Evolutionary conservation across 2,888 invertebrate species (phyloP).

Genomic region (Oscheius sp.): DNA sequence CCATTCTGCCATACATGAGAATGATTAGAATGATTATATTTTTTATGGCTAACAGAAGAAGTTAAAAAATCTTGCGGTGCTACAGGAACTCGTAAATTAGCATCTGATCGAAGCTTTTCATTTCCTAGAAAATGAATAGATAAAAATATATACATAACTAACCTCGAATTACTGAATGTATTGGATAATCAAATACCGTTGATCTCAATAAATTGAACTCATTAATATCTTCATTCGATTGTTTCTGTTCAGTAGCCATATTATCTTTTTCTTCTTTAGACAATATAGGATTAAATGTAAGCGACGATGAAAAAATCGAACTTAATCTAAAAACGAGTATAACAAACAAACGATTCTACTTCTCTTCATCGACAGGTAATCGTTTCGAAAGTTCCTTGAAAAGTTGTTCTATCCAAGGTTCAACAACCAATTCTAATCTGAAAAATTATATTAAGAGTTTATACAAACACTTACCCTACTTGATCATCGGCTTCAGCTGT

Average conservation of each 20-base stretch:
- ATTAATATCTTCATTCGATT: background rate
- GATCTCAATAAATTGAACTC: background rate
- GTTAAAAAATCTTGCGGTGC: slow-evolving; percentile 51
- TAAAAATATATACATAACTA: background rate
- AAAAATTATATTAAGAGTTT: slow-evolving; percentile 9
- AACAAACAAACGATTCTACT: slow-evolving; percentile 9
- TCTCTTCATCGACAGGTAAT: slow-evolving; percentile 37
- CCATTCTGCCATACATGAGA: slow-evolving; percentile 69
- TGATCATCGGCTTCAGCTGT: slow-evolving; percentile 75
- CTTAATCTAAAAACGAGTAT: slow-evolving; percentile 4
- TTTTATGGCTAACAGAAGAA: slow-evolving; percentile 47
- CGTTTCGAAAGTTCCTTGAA: slow-evolving; percentile 53
- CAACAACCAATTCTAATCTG: slow-evolving; percentile 73
- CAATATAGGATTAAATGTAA: slow-evolving; percentile 29
- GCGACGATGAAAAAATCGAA: slow-evolving; percentile 12
- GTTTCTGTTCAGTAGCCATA: slow-evolving; percentile 4
- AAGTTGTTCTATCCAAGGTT: slow-evolving; percentile 74
- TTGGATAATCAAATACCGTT: background rate
- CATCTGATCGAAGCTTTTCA: slow-evolving; percentile 39
- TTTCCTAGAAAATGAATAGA: slow-evolving; percentile 35
- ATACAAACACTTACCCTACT: slow-evolving; percentile 71
- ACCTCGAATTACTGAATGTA: slow-evolving; percentile 7
- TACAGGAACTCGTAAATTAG: slow-evolving; percentile 60
- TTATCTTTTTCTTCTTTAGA: slow-evolving; percentile 32
- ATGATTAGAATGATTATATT: slow-evolving; percentile 27